A percentile compares a stretch with the other conserved stretches of the same genome.
Evolutionary conservation across 2,797 vertebrate species (phyloP).

Genomic region (Anniella stebbinsi): DNA sequence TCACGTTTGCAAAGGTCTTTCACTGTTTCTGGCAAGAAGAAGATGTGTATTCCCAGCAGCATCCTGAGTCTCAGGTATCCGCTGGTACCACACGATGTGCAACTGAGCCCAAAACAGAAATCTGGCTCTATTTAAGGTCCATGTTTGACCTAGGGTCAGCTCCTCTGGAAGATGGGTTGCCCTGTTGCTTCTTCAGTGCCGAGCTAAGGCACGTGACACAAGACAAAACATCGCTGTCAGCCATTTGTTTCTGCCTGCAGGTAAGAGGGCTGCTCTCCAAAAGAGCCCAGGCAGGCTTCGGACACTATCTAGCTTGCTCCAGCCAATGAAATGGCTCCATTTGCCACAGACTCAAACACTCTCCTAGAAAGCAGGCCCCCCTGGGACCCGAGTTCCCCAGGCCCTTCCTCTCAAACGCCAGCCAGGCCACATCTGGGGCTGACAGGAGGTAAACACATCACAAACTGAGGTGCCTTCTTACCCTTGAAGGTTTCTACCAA

Average conservation of each 20-base stretch:
- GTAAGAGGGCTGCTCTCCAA: background rate
- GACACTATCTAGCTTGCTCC: background rate
- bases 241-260: background rate
- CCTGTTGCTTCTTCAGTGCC: background rate
- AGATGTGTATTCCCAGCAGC: background rate
- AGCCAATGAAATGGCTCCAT: background rate
- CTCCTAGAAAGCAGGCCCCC: background rate
- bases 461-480: conserved; percentile 55
- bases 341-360: background rate
- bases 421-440: background rate
- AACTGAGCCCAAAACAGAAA: background rate
- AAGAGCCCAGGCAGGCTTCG: background rate
- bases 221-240: background rate
- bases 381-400: background rate
- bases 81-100: background rate
- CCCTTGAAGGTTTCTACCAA: conserved; percentile 57
- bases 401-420: background rate
- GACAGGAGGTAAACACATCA: background rate
- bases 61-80: background rate
- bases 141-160: background rate
- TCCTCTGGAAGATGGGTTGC: background rate
- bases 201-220: background rate
- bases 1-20: background rate
- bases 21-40: background rate
- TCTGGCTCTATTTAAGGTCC: background rate